Evolutionary conservation across 2,113 vertebrate species (phyloP).

Genomic region (Sinocyclocheilus anophthalmus): DNA sequence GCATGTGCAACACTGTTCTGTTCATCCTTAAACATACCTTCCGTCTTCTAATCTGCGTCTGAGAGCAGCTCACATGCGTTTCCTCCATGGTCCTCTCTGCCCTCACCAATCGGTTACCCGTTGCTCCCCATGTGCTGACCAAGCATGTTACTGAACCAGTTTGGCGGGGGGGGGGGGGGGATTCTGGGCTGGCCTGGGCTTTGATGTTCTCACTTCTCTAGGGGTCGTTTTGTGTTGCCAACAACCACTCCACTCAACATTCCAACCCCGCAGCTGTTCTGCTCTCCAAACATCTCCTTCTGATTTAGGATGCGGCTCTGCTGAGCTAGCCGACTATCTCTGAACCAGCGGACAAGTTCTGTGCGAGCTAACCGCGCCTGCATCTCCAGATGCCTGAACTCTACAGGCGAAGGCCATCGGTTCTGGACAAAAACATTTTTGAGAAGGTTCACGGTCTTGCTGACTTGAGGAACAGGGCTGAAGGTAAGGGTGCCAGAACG

Average conservation of each 20-base stretch:
- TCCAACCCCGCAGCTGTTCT: slow-evolving; percentile 26
- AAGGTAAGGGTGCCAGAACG: background rate
- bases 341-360: slow-evolving; percentile 92
- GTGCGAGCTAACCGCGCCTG: slow-evolving; percentile 84
- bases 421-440: slow-evolving; percentile 86
- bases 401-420: slow-evolving; percentile 91
- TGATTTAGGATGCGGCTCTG: slow-evolving; percentile 80
- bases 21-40: slow-evolving; percentile 42
- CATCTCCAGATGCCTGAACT: slow-evolving; percentile 83
- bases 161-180: too few species aligned
- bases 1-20: background rate
- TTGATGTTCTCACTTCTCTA: slow-evolving; percentile 78
- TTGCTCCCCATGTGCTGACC: slow-evolving; percentile 64
- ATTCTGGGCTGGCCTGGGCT: slow-evolving; percentile 70
- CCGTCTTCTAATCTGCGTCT: slow-evolving; percentile 70
- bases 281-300: slow-evolving; percentile 80
- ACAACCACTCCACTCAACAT: too few species aligned
- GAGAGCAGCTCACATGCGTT: slow-evolving; percentile 77
- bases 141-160: slow-evolving; percentile 61
- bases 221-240: slow-evolving; percentile 65
- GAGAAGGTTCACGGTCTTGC: slow-evolving; percentile 82
- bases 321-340: slow-evolving; percentile 59
- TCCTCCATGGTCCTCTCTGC: slow-evolving; percentile 68
- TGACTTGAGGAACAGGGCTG: slow-evolving; percentile 57
- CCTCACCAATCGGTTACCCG: slow-evolving; percentile 71